Conservation (phyloP, 2,888 invertebrate genomes). For the Diaprepes abbreviatus region DNA sequence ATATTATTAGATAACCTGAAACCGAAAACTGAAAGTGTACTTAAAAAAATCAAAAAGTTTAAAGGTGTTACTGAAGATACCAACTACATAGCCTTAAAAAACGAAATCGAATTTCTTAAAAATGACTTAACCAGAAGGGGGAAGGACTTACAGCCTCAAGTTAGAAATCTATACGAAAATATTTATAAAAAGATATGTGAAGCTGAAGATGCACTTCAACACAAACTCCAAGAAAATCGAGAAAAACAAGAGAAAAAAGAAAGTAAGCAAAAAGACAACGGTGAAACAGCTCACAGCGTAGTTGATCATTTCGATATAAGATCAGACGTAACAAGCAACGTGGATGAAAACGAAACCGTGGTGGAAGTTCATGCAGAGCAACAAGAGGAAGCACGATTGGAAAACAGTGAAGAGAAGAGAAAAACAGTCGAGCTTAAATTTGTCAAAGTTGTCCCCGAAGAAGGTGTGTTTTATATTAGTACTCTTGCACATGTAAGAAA, state of each 20-base stretch:
- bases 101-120: slow-evolving; percentile 50
- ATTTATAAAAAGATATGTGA: slow-evolving; percentile 52
- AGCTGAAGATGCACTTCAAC: slow-evolving; percentile 49
- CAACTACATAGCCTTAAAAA: slow-evolving; percentile 47
- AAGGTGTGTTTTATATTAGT: slow-evolving; percentile 38
- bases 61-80: slow-evolving; percentile 52
- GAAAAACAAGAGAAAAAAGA: slow-evolving; percentile 45
- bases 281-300: slow-evolving; percentile 12
- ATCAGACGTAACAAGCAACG: slow-evolving; percentile 17
- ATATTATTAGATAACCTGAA: slow-evolving; percentile 53
- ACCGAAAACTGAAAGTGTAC: slow-evolving; percentile 51
- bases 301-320: slow-evolving; percentile 26
- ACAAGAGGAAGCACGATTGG: slow-evolving; percentile 26
- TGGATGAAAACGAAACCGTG: slow-evolving; percentile 28
- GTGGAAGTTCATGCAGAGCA: slow-evolving; percentile 32
- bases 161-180: slow-evolving; percentile 50
- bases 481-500: slow-evolving; percentile 10
- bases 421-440: slow-evolving; percentile 55
- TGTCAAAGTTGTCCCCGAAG: slow-evolving; percentile 47
- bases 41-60: slow-evolving; percentile 55
- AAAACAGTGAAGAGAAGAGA: slow-evolving; percentile 43
- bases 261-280: slow-evolving; percentile 43
- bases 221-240: slow-evolving; percentile 52
- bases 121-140: slow-evolving; percentile 48
- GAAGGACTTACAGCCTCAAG: slow-evolving; percentile 55